These are phyloP conservation scores for Eupithecia subumbrata DNA, from an alignment of 2,888 invertebrate genomes.

Conservation along the genomic window DNA sequence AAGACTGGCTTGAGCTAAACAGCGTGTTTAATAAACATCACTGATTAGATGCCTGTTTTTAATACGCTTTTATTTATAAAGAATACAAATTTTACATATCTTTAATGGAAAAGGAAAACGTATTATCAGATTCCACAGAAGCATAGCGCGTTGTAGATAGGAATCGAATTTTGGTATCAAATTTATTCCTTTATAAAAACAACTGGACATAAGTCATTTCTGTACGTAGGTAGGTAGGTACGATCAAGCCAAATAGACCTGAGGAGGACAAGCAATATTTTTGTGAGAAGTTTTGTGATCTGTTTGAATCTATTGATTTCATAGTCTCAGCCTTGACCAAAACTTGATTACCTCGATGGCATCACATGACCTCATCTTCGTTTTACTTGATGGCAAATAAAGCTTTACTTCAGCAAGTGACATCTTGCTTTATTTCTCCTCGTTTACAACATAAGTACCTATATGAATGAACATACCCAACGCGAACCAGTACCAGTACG, in stretches of 20 bases:
- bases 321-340: slow-evolving; percentile 32
- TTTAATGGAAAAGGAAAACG: neutral
- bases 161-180: neutral
- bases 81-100: neutral
- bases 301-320: slow-evolving; percentile 7
- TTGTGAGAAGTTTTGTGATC: neutral
- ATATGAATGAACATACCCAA: neutral
- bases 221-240: neutral
- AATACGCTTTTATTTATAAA: neutral
- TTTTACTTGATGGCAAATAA: slow-evolving; percentile 21
- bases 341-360: slow-evolving; percentile 37
- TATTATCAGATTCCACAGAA: neutral
- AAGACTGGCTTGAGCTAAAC: slow-evolving; percentile 18
- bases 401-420: slow-evolving; percentile 21
- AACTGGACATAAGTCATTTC: neutral
- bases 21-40: slow-evolving; percentile 12
- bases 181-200: neutral
- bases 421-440: slow-evolving; percentile 9
- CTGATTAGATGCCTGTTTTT: neutral
- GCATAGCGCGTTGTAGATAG: neutral
- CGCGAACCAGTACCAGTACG: neutral
- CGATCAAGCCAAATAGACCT: neutral
- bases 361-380: slow-evolving; percentile 30
- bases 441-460: neutral
- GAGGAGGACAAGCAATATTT: neutral